These are phyloP conservation scores for Thamnophis elegans DNA, from an alignment of 2,797 vertebrate genomes.

Conservation along the genomic window DNA sequence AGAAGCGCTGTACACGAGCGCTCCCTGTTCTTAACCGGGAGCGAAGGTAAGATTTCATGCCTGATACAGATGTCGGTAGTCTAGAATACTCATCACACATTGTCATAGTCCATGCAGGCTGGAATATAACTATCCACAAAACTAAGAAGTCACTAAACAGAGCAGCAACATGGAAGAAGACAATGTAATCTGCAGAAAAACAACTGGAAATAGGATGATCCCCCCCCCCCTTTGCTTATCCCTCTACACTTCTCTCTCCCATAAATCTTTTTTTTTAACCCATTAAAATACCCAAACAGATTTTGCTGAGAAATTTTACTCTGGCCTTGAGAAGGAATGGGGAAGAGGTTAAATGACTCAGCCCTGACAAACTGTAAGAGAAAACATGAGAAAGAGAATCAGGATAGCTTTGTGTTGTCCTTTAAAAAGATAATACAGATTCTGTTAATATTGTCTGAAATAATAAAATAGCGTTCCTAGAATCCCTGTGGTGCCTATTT, in stretches of 20 bases:
- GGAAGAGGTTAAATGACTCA: not conserved
- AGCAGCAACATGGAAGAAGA: not conserved
- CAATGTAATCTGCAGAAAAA: not conserved
- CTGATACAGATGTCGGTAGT: too few species aligned
- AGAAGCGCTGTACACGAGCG: too few species aligned
- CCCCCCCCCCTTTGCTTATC: not conserved
- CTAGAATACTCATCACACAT: too few species aligned
- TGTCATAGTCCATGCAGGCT: not conserved
- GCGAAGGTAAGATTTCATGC: too few species aligned
- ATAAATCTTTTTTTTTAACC: not conserved
- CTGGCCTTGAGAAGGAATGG: not conserved
- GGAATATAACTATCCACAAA: not conserved
- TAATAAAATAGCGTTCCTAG: not conserved
- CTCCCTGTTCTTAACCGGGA: too few species aligned
- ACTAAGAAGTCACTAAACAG: not conserved
- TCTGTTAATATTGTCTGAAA: not conserved
- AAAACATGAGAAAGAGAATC: not conserved
- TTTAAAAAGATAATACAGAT: not conserved
- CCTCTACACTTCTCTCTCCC: not conserved
- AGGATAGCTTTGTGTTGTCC: not conserved
- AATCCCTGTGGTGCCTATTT: not conserved
- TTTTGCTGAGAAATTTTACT: not conserved
- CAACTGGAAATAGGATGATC: not conserved
- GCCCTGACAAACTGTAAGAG: not conserved
- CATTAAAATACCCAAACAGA: not conserved